Percentiles rank a stretch among this genome's conserved stretches.
phyloP scores from a whole-genome alignment of 1,140 invertebrate genomes.

The Bombus terrestris region DNA sequence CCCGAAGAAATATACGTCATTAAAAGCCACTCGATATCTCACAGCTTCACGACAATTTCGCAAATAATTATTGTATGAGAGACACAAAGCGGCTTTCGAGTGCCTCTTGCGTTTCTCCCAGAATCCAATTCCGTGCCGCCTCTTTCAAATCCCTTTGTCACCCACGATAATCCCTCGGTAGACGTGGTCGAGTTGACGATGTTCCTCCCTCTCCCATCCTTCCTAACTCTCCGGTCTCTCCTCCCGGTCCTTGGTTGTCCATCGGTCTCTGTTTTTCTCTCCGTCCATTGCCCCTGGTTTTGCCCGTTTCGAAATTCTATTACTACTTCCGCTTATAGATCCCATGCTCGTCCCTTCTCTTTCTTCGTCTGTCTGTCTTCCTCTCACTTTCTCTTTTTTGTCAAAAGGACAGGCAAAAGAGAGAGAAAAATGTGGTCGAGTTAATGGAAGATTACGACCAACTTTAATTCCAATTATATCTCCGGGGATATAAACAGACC shows the following conservation, averaged over 20 bases:
- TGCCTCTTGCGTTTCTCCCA: slow-evolving; percentile 39
- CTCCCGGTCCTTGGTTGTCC: neutral
- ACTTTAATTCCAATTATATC: slow-evolving; percentile 45
- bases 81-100: slow-evolving; percentile 61
- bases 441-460: slow-evolving; percentile 48
- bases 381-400: neutral
- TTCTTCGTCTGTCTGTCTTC: neutral
- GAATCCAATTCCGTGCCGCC: slow-evolving; percentile 62
- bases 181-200: slow-evolving; percentile 59
- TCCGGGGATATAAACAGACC: slow-evolving; percentile 11
- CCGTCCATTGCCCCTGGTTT: neutral
- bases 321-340: slow-evolving; percentile 56
- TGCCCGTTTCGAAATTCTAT: slow-evolving; percentile 57
- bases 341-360: slow-evolving; percentile 18
- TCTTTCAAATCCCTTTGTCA: slow-evolving; percentile 67
- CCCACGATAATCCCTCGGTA: slow-evolving; percentile 63
- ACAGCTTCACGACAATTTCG: slow-evolving; percentile 44
- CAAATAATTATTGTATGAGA: slow-evolving; percentile 65
- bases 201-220: slow-evolving; percentile 20
- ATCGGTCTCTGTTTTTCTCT: slow-evolving; percentile 1
- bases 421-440: slow-evolving; percentile 19
- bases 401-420: no score
- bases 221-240: neutral
- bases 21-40: slow-evolving; percentile 47
- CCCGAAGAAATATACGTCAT: slow-evolving; percentile 40